phyloP scores from a whole-genome alignment of 2,888 invertebrate species.

The Abscondita cerata region DNA sequence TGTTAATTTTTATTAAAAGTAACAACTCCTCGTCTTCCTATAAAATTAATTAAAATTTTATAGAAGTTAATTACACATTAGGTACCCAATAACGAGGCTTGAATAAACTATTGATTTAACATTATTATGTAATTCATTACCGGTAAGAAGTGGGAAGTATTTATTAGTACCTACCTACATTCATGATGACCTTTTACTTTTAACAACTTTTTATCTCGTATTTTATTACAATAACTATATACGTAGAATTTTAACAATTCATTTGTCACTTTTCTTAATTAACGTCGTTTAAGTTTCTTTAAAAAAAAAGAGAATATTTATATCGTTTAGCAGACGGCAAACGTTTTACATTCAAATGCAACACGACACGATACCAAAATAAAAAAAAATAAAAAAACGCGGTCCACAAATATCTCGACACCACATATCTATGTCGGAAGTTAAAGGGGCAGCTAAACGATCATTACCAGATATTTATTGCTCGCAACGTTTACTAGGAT shows the following conservation, averaged over 20 bases:
- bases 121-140: not conserved
- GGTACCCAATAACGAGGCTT: not conserved
- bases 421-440: constrained; percentile 57
- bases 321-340: constrained; percentile 16
- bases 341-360: constrained; percentile 22
- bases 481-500: constrained; percentile 52
- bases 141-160: not conserved
- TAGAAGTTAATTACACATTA: not conserved
- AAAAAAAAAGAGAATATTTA: constrained; percentile 3
- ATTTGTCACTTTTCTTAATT: constrained; percentile 1
- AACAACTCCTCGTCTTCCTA: too few species aligned
- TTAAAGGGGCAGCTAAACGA: constrained; percentile 58
- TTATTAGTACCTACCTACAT: not conserved
- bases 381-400: constrained; percentile 47
- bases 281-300: not conserved
- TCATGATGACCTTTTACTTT: not conserved
- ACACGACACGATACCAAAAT: constrained; percentile 16
- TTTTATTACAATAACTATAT: not conserved
- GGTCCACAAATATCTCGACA: constrained; percentile 54
- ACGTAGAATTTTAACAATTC: not conserved
- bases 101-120: not conserved
- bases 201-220: not conserved
- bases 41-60: too few species aligned
- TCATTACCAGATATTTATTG: constrained; percentile 60
- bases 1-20: too few species aligned